These are phyloP conservation scores for Agelaius tricolor DNA, from an alignment of 2,113 vertebrate genomes.

Conservation along the genomic window DNA sequence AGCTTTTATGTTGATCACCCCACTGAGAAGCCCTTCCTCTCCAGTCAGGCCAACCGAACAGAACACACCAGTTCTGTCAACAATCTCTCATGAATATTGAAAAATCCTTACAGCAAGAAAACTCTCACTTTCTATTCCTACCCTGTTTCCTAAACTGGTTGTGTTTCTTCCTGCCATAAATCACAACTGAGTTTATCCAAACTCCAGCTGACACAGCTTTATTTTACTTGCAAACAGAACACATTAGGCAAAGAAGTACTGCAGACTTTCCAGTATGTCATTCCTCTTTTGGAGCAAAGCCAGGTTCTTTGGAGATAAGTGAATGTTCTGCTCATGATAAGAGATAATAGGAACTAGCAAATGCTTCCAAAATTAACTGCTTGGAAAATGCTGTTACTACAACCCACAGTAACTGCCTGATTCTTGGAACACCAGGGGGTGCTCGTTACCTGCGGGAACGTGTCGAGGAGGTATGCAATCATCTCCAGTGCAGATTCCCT, in stretches of 20 bases:
- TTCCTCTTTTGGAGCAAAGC: not conserved
- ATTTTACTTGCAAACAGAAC: not conserved
- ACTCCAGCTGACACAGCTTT: not conserved
- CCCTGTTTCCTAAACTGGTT: not conserved
- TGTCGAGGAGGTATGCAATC: constrained; percentile 87
- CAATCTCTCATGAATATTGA: not conserved
- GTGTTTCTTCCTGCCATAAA: not conserved
- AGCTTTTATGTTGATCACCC: not conserved
- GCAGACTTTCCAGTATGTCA: not conserved
- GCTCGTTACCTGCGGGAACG: constrained; percentile 85
- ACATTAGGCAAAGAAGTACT: not conserved
- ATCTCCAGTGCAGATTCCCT: constrained; percentile 93
- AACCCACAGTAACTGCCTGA: not conserved
- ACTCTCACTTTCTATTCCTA: not conserved
- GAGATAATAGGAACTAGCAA: not conserved
- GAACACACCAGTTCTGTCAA: not conserved
- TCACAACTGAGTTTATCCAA: not conserved
- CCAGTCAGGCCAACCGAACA: not conserved
- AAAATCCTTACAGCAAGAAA: not conserved
- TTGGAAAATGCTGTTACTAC: not conserved
- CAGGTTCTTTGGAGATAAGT: not conserved
- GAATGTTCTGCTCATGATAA: not conserved
- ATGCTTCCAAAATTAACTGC: not conserved
- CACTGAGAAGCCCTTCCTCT: not conserved
- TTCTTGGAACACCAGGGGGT: not conserved